Percentiles rank a stretch among this genome's conserved stretches.
Conservation (phyloP, 2,113 vertebrate genomes). For the Cathartes aura region DNA sequence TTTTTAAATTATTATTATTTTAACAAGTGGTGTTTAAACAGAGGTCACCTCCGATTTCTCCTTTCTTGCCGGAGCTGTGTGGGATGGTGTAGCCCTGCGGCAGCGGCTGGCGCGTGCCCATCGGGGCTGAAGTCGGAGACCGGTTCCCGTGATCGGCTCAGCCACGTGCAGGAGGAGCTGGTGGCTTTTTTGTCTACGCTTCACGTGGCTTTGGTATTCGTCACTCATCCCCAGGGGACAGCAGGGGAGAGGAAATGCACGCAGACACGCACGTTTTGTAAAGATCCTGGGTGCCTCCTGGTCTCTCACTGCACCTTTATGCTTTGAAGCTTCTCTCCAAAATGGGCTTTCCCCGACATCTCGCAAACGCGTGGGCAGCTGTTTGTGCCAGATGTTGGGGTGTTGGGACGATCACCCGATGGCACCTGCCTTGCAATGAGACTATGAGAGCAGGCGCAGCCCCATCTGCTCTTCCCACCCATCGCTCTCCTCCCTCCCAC, state of each 20-base stretch:
- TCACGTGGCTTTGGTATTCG: not conserved
- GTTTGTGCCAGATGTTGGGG: not conserved
- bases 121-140: not conserved
- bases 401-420: fast-evolving
- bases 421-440: not conserved
- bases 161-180: not conserved
- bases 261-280: fast-evolving
- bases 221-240: not conserved
- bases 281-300: not conserved
- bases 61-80: not conserved
- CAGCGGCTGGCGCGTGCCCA: fast-evolving
- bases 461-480: not conserved
- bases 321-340: not conserved
- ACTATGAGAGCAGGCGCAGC: not conserved
- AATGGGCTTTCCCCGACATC: not conserved
- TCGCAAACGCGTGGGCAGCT: fast-evolving
- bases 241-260: not conserved
- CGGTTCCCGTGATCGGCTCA: not conserved
- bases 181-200: not conserved
- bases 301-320: not conserved
- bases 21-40: not conserved
- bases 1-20: not conserved
- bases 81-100: not conserved
- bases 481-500: fast-evolving
- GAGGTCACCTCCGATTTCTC: not conserved